phyloP scores from a whole-genome alignment of 2,888 invertebrate species.

The Pocota personata region DNA sequence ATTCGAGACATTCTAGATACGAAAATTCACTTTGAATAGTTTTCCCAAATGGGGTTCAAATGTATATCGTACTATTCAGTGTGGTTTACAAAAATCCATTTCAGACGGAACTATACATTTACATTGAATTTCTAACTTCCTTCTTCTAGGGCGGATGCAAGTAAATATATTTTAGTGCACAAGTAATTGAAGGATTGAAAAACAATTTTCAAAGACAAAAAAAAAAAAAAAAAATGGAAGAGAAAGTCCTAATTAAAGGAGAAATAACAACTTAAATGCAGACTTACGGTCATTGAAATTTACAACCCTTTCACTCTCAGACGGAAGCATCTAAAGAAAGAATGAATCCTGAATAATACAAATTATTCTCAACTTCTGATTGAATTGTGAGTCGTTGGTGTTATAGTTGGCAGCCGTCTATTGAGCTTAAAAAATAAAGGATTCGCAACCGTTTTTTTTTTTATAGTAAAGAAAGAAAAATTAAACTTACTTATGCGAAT shows the following conservation, averaged over 20 bases:
- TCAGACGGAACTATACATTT: not conserved
- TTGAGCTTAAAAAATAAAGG: not conserved
- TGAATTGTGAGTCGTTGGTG: constrained; percentile 46
- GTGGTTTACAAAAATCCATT: not conserved
- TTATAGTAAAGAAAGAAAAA: too few species aligned
- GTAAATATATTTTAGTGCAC: not conserved
- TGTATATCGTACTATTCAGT: not conserved
- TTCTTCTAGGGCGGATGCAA: not conserved
- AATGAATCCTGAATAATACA: not conserved
- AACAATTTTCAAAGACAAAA: constrained; percentile 9
- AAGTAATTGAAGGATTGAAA: constrained; percentile 38
- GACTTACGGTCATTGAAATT: not conserved
- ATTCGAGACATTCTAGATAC: constrained; percentile 41
- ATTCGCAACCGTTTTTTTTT: not conserved
- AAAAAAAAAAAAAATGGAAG: not conserved
- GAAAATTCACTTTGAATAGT: constrained; percentile 46
- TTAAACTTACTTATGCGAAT: constrained; percentile 55
- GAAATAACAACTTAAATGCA: not conserved
- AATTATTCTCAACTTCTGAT: constrained; percentile 37
- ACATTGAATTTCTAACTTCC: constrained; percentile 1
- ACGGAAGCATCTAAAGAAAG: not conserved
- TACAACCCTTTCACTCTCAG: constrained; percentile 2
- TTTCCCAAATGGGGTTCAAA: constrained; percentile 57
- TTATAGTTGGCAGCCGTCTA: not conserved
- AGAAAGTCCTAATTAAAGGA: constrained; percentile 33